These are phyloP conservation scores for Spheniscus humboldti DNA, from an alignment of 2,797 vertebrate genomes.

Conservation along the genomic window DNA sequence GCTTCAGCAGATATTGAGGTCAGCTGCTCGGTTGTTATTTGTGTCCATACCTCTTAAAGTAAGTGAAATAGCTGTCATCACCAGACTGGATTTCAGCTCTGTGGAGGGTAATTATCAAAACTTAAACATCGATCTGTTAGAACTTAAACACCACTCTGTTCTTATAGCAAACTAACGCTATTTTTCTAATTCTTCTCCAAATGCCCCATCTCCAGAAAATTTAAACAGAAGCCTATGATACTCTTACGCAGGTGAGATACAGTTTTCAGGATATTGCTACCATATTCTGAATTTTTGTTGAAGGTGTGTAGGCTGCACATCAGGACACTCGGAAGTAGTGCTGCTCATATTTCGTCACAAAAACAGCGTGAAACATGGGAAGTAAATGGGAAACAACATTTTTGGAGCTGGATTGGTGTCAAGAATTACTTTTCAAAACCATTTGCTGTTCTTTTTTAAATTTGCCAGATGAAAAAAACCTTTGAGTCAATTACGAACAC, in stretches of 20 bases:
- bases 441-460: not conserved
- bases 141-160: not conserved
- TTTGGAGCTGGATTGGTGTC: not conserved
- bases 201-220: not conserved
- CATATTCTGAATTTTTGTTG: not conserved
- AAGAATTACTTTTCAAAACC: slow-evolving; percentile 2
- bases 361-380: not conserved
- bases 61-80: not conserved
- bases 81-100: not conserved
- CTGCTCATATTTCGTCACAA: not conserved
- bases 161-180: not conserved
- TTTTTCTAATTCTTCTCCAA: not conserved
- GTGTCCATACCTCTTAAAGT: not conserved
- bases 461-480: not conserved
- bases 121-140: not conserved
- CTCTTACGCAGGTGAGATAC: not conserved
- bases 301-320: not conserved
- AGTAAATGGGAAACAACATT: slow-evolving; percentile 12
- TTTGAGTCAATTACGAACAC: not conserved
- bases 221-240: not conserved
- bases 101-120: not conserved
- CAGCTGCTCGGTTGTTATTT: not conserved
- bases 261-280: not conserved
- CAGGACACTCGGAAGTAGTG: not conserved
- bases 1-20: not conserved